These are phyloP conservation scores for Thymelicus sylvestris DNA, from an alignment of 2,888 invertebrate species.

Conservation along the genomic window DNA sequence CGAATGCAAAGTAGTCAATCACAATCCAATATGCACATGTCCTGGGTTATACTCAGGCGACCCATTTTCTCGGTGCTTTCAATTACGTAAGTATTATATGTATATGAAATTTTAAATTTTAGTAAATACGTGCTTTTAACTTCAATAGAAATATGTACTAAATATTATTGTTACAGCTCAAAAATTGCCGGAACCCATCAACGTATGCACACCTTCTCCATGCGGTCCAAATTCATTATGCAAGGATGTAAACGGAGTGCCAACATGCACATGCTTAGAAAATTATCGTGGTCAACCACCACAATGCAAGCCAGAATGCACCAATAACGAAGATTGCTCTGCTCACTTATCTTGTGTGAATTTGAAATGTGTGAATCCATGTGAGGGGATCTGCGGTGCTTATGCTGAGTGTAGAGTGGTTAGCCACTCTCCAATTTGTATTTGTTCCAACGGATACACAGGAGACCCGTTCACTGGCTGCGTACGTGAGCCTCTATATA, in stretches of 20 bases:
- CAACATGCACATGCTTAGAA: conserved; percentile 90
- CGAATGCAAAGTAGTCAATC: conserved; percentile 90
- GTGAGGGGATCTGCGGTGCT: conserved; percentile 88
- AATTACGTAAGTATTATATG: conserved; percentile 73
- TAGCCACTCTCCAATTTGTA: conserved; percentile 90
- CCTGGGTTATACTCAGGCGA: conserved; percentile 86
- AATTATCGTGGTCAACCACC: conserved; percentile 89
- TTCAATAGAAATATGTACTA: conserved; percentile 14
- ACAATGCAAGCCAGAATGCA: conserved; percentile 91
- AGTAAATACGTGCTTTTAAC: conserved; percentile 1
- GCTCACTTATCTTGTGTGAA: conserved; percentile 89
- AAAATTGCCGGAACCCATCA: conserved; percentile 74
- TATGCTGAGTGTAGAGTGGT: conserved; percentile 91
- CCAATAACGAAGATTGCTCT: conserved; percentile 90
- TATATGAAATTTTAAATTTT: neutral
- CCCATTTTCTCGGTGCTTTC: conserved; percentile 86
- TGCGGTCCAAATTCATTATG: conserved; percentile 92
- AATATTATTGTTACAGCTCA: conserved; percentile 70
- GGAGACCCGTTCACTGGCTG: conserved; percentile 92
- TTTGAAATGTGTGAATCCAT: conserved; percentile 91
- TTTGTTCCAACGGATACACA: conserved; percentile 87
- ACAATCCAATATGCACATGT: conserved; percentile 90
- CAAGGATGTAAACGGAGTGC: conserved; percentile 87
- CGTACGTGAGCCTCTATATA: conserved; percentile 61
- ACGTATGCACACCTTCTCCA: conserved; percentile 91